Conservation (phyloP, 2,113 vertebrate genomes). For the Nesoenas mayeri region DNA sequence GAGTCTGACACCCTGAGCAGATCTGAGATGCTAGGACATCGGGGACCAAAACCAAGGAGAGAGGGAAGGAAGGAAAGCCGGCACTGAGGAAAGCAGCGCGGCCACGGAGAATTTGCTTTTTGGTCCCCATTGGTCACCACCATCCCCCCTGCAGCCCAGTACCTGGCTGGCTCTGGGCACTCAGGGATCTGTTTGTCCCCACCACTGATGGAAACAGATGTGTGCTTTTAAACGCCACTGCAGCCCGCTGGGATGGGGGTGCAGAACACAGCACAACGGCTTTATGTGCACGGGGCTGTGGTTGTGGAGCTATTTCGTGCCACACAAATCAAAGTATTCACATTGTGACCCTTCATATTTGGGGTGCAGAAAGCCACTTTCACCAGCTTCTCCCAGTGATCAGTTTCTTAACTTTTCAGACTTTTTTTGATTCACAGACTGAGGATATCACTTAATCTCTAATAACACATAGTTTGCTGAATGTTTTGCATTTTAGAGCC, state of each 20-base stretch:
- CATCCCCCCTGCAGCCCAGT: fast-evolving
- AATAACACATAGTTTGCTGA: neutral
- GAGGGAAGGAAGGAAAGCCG: neutral
- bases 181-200: neutral
- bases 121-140: fast-evolving
- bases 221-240: neutral
- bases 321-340: neutral
- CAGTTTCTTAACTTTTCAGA: neutral
- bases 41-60: neutral
- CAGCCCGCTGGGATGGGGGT: neutral
- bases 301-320: fast-evolving
- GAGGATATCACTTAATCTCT: neutral
- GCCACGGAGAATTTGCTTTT: neutral
- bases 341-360: fast-evolving
- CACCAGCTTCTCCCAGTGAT: neutral
- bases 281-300: fast-evolving
- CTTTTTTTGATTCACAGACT: neutral
- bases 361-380: neutral
- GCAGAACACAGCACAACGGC: fast-evolving
- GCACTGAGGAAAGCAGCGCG: neutral
- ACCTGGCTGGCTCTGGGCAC: fast-evolving
- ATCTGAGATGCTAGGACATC: too few species aligned
- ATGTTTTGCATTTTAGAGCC: neutral
- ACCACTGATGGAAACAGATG: neutral
- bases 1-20: neutral